These are phyloP conservation scores for Tauraco erythrolophus DNA, from an alignment of 2,113 vertebrate species.

Conservation along the genomic window DNA sequence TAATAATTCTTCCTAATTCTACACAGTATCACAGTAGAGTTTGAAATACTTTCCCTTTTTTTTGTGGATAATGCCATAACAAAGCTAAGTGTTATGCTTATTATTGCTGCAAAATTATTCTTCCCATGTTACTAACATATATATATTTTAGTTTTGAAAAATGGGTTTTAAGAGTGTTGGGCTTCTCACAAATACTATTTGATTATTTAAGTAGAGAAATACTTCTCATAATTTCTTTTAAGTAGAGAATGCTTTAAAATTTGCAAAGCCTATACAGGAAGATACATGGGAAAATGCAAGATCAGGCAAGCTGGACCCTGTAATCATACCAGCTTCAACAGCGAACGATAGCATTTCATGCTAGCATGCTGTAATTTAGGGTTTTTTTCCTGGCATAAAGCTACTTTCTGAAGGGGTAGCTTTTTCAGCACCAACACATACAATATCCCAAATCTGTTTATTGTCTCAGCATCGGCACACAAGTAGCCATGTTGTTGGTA, in stretches of 20 bases:
- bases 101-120: neutral
- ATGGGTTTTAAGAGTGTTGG: neutral
- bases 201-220: neutral
- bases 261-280: neutral
- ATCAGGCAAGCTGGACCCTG: neutral
- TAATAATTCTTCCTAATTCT: neutral
- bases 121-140: neutral
- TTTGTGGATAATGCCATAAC: neutral
- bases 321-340: neutral
- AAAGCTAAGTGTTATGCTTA: neutral
- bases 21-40: rapidly evolving
- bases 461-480: neutral
- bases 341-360: neutral
- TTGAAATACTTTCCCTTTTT: neutral
- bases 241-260: neutral
- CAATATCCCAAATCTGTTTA: neutral
- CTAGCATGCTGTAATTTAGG: neutral
- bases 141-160: neutral
- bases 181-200: neutral
- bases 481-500: rapidly evolving
- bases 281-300: neutral
- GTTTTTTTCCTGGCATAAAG: neutral
- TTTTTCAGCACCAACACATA: neutral
- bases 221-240: neutral
- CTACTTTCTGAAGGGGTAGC: neutral